Evolutionary conservation across 2,888 invertebrate species (phyloP).

Genomic region (Colletes collaris): DNA sequence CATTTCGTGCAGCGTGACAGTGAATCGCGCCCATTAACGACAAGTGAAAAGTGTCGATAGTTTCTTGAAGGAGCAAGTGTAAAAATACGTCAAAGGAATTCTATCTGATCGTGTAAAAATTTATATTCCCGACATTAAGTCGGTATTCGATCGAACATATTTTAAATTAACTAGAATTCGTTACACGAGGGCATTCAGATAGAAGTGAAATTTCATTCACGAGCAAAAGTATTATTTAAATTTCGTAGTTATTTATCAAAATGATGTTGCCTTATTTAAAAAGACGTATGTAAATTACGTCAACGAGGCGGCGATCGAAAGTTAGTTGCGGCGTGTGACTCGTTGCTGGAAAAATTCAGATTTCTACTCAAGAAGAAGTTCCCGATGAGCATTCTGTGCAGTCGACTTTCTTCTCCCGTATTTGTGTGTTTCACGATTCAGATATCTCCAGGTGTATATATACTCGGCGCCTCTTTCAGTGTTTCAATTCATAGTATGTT

Average conservation of each 20-base stretch:
- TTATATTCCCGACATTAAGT: background rate
- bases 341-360: conserved; percentile 55
- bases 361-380: conserved; percentile 63
- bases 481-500: conserved; percentile 12
- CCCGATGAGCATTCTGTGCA: conserved; percentile 62
- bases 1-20: conserved; percentile 66
- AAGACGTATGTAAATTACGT: conserved; percentile 7
- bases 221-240: background rate
- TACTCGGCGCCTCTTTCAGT: conserved; percentile 19
- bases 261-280: background rate
- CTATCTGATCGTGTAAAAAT: background rate
- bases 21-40: conserved; percentile 46
- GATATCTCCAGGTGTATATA: conserved; percentile 34
- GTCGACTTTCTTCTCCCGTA: conserved; percentile 72
- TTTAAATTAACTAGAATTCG: background rate
- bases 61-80: conserved; percentile 28
- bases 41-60: conserved; percentile 57
- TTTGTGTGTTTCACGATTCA: conserved; percentile 49
- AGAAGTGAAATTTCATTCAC: background rate
- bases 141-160: background rate
- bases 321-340: conserved; percentile 45
- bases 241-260: background rate
- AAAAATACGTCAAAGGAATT: background rate
- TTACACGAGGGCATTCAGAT: background rate
- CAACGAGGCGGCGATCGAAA: conserved; percentile 35